These are phyloP conservation scores for Meghimatium bilineatum DNA, from an alignment of 2,888 invertebrate genomes.

Conservation along the genomic window DNA sequence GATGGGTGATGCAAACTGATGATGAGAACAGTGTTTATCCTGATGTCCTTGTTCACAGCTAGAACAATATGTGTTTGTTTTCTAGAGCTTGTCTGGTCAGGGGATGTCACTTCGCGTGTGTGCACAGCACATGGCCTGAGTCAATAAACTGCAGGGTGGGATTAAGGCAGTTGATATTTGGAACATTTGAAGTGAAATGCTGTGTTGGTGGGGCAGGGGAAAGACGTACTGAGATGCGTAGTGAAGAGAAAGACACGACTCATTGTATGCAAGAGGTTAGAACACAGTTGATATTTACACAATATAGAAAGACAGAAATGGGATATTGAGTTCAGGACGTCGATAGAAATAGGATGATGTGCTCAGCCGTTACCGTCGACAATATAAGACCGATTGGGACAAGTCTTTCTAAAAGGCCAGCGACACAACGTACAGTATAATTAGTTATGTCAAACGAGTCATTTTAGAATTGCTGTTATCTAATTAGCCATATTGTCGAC, in stretches of 20 bases:
- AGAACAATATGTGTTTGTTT: neutral
- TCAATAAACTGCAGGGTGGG: neutral
- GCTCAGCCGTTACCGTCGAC: too few relatives aligned
- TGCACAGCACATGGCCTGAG: neutral
- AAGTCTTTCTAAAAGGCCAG: too few relatives aligned
- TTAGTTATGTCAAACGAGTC: too few relatives aligned
- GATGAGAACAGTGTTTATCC: neutral
- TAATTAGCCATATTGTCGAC: too few relatives aligned
- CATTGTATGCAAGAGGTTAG: neutral
- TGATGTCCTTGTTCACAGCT: neutral
- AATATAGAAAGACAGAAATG: neutral
- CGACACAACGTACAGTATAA: too few relatives aligned
- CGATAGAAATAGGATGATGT: too few relatives aligned
- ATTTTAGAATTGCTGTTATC: too few relatives aligned
- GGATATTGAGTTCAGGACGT: too few relatives aligned
- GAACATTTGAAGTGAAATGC: neutral
- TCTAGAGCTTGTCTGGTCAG: neutral
- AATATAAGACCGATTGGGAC: too few relatives aligned
- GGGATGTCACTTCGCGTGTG: neutral
- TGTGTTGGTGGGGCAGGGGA: too few relatives aligned
- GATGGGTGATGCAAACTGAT: neutral
- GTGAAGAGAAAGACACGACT: neutral
- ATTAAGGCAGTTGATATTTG: neutral
- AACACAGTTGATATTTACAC: too few relatives aligned
- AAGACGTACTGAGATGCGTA: neutral